Conservation (phyloP, 2,113 vertebrate species). For the Promerops cafer region DNA sequence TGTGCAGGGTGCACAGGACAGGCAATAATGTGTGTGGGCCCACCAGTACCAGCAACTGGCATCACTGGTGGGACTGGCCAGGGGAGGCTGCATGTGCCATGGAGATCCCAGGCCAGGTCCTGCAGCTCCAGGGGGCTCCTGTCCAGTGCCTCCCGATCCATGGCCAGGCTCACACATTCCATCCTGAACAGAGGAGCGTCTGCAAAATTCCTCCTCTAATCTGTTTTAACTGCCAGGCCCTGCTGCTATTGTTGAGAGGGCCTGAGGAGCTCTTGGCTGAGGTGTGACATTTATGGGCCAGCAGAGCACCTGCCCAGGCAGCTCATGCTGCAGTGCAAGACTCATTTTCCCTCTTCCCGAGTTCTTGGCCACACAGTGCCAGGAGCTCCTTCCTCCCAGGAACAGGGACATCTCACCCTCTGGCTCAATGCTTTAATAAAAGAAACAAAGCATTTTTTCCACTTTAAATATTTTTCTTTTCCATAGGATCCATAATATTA, state of each 20-base stretch:
- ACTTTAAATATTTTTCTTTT: background rate
- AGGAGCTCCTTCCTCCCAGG: background rate
- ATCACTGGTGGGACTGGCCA: background rate
- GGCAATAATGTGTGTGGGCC: background rate
- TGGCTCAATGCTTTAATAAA: background rate
- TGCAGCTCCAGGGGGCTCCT: background rate
- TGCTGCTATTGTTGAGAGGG: background rate
- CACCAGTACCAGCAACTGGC: background rate
- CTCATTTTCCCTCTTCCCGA: fast-evolving
- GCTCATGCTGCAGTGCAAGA: fast-evolving
- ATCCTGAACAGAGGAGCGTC: background rate
- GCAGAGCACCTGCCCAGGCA: background rate
- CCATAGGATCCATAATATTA: background rate
- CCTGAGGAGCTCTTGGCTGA: background rate
- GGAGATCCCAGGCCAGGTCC: background rate
- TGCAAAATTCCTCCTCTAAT: background rate
- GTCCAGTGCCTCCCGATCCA: fast-evolving
- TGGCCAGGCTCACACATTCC: background rate
- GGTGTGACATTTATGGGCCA: background rate
- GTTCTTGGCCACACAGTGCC: fast-evolving
- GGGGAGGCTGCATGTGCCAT: background rate
- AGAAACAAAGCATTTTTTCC: background rate
- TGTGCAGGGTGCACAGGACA: background rate
- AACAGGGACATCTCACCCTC: background rate
- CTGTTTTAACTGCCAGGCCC: background rate